Percentiles rank a stretch among this genome's conserved stretches.
These are phyloP conservation scores for Taxidea taxus DNA, from an alignment of 2,113 vertebrate species.

Conservation along the genomic window DNA sequence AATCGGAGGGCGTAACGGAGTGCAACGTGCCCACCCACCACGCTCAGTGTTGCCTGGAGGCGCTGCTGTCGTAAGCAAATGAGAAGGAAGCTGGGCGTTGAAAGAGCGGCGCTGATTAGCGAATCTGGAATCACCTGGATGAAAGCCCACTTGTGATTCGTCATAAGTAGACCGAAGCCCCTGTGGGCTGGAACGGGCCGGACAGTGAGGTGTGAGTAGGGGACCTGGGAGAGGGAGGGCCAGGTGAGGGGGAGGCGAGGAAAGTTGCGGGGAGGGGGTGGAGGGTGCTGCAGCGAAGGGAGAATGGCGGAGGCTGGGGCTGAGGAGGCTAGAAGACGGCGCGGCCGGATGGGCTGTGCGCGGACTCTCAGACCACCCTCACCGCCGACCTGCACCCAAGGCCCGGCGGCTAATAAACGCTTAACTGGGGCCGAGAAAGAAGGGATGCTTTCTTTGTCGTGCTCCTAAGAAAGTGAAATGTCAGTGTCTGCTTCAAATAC, in stretches of 20 bases:
- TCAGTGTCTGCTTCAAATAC: background rate
- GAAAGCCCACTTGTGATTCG: conserved; percentile 71
- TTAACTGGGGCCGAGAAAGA: background rate
- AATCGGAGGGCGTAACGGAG: conserved; percentile 13
- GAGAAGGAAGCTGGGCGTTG: background rate
- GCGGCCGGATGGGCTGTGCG: background rate
- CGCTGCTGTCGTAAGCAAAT: background rate
- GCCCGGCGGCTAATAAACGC: background rate
- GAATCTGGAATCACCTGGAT: background rate
- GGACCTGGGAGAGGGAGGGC: background rate
- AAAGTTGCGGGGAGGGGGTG: background rate
- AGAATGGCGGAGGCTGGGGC: background rate
- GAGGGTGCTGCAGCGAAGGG: background rate
- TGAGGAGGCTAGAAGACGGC: background rate
- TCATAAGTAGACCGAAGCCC: background rate
- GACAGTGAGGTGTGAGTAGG: background rate
- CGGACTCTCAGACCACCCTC: background rate
- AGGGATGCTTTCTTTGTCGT: background rate
- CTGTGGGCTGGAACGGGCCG: background rate
- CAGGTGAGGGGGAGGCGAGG: background rate
- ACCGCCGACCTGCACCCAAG: background rate
- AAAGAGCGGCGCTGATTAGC: conserved; percentile 56
- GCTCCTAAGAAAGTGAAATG: background rate
- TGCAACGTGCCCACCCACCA: background rate
- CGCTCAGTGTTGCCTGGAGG: background rate